Evolutionary conservation across 2,113 vertebrate species (phyloP).

Genomic region (Ranitomeya imitator): DNA sequence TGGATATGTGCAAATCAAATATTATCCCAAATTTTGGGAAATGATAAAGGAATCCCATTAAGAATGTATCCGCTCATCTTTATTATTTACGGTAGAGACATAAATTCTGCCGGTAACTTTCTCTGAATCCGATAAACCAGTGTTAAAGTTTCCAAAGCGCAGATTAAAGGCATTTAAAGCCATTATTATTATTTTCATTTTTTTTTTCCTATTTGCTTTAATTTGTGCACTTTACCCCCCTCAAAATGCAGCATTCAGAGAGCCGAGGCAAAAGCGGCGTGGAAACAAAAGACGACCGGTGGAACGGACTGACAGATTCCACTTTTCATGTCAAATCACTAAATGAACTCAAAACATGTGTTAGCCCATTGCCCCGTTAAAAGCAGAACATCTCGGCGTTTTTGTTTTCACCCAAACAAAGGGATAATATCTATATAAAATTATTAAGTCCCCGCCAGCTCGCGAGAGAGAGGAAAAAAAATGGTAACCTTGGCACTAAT

Average conservation of each 20-base stretch:
- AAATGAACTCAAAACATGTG: slow-evolving; percentile 52
- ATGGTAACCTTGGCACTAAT: slow-evolving; percentile 56
- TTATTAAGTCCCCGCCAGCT: slow-evolving; percentile 44
- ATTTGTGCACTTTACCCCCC: slow-evolving; percentile 5
- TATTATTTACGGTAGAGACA: no score
- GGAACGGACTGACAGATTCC: slow-evolving; percentile 37
- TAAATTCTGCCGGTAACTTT: no score
- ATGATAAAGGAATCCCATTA: no score
- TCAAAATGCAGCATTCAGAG: slow-evolving; percentile 16
- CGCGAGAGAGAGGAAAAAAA: slow-evolving; percentile 8
- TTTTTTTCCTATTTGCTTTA: slow-evolving; percentile 6
- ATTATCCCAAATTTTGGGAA: no score
- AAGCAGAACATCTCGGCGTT: slow-evolving; percentile 33
- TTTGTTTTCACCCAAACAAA: slow-evolving; percentile 58
- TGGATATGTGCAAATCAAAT: no score
- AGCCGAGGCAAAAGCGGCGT: background rate
- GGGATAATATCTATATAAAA: slow-evolving; percentile 57
- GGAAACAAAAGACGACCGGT: slow-evolving; percentile 12
- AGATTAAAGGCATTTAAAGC: background rate
- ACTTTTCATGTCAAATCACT: slow-evolving; percentile 51
- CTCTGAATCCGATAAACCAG: background rate
- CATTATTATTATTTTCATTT: background rate
- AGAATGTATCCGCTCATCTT: no score
- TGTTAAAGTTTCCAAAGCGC: background rate
- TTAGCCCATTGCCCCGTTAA: slow-evolving; percentile 37